These are phyloP conservation scores for Colletes latitarsis DNA, from an alignment of 1,140 invertebrate genomes.

Conservation along the genomic window DNA sequence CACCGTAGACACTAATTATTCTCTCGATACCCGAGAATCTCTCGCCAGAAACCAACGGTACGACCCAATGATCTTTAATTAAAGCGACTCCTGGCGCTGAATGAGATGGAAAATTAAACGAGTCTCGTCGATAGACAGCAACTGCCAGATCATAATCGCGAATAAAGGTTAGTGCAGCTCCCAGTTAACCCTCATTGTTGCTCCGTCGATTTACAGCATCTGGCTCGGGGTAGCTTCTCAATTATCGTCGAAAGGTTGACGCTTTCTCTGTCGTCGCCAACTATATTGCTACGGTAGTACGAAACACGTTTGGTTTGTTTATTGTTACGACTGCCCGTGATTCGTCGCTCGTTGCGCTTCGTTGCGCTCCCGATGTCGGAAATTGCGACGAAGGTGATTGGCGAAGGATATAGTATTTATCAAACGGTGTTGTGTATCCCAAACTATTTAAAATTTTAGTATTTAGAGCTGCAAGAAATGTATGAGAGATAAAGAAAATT, in stretches of 20 bases:
- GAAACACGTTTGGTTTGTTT: not conserved
- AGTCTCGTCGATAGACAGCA: not conserved
- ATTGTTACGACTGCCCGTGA: not conserved
- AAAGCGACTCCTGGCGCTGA: slow-evolving; percentile 11
- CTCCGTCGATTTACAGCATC: not conserved
- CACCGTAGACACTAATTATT: slow-evolving; percentile 41
- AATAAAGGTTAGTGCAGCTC: slow-evolving; percentile 17
- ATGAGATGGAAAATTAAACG: slow-evolving; percentile 8
- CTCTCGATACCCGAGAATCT: not conserved
- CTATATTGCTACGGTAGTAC: too few species aligned
- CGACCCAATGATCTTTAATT: slow-evolving; percentile 43
- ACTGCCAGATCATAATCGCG: slow-evolving; percentile 26
- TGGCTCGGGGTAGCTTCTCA: slow-evolving; percentile 25
- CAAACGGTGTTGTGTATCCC: too few species aligned
- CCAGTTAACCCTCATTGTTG: slow-evolving; percentile 10
- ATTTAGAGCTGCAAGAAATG: too few species aligned
- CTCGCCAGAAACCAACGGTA: not conserved
- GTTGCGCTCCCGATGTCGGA: too few species aligned
- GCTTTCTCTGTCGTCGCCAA: not conserved
- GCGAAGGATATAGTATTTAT: too few species aligned
- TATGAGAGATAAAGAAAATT: too few species aligned
- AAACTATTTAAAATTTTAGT: too few species aligned
- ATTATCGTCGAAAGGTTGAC: slow-evolving; percentile 40
- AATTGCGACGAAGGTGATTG: not conserved
- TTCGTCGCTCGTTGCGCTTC: not conserved